Conservation (phyloP, 1,140 invertebrate genomes). For the Procambarus clarkii region DNA sequence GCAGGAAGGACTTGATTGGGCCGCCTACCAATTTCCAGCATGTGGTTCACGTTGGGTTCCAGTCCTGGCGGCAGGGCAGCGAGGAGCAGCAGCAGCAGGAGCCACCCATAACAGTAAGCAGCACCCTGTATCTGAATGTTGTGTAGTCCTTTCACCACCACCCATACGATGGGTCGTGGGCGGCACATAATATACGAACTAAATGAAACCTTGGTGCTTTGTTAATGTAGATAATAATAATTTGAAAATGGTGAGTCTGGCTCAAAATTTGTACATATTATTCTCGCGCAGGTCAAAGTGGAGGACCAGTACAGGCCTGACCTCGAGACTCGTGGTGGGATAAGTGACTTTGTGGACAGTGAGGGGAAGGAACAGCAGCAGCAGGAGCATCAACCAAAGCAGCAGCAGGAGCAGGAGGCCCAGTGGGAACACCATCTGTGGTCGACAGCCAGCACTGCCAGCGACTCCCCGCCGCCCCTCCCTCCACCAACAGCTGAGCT, state of each 20-base stretch:
- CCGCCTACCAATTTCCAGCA: constrained; percentile 3
- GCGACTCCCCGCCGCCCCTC: neutral
- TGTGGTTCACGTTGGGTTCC: neutral
- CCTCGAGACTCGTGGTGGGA: neutral
- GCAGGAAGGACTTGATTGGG: neutral
- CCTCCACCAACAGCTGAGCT: neutral
- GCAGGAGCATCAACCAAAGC: neutral
- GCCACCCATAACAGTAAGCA: too few species aligned
- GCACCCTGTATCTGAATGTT: too few species aligned
- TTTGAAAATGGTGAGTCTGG: too few species aligned
- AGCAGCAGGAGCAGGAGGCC: neutral
- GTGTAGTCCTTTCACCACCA: too few species aligned
- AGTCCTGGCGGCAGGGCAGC: too few species aligned
- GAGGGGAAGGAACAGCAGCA: neutral
- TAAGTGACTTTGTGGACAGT: neutral
- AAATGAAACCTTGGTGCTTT: too few species aligned
- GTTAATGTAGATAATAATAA: too few species aligned
- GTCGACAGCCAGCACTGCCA: neutral
- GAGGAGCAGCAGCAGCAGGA: too few species aligned
- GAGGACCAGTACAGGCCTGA: neutral
- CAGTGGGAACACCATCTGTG: neutral
- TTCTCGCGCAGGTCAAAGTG: too few species aligned
- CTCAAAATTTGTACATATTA: too few species aligned
- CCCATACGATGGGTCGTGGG: too few species aligned
- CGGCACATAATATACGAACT: too few species aligned